Evolutionary conservation across 2,888 invertebrate genomes (phyloP).

Genomic region (Ctena decussata): DNA sequence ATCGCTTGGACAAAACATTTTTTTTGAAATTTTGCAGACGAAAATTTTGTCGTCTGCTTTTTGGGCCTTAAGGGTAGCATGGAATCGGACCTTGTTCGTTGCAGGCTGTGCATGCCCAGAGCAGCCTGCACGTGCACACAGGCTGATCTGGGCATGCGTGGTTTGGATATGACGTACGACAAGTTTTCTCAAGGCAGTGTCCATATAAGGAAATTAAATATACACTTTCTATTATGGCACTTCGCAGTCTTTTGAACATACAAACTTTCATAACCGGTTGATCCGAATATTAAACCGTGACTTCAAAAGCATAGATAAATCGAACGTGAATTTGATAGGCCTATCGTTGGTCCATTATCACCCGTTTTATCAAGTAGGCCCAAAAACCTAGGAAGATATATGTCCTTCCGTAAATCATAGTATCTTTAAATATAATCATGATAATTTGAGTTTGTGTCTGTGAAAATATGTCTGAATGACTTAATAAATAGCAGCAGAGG

Average conservation of each 20-base stretch:
- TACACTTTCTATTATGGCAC: not conserved
- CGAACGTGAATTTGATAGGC: not conserved
- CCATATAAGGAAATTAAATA: slow-evolving; percentile 8
- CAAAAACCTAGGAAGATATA: not conserved
- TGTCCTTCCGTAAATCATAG: not conserved
- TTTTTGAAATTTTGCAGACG: too few species aligned
- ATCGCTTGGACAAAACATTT: too few species aligned
- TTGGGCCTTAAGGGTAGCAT: too few species aligned
- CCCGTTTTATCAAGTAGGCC: not conserved
- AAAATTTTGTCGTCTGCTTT: too few species aligned
- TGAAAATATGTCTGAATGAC: too few species aligned
- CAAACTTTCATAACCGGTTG: not conserved
- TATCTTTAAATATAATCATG: slow-evolving; percentile 14
- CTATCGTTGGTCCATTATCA: not conserved
- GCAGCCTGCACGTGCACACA: too few species aligned
- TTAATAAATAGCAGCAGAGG: too few species aligned
- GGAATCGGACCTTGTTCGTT: too few species aligned
- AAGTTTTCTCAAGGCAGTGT: too few species aligned
- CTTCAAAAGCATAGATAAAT: not conserved
- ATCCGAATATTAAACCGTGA: not conserved
- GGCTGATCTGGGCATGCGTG: too few species aligned
- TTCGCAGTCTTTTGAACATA: not conserved
- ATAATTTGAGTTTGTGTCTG: not conserved
- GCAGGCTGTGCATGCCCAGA: too few species aligned
- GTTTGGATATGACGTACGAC: too few species aligned